Conservation (phyloP, 2,888 invertebrate genomes). For the Diabrotica balteata region DNA sequence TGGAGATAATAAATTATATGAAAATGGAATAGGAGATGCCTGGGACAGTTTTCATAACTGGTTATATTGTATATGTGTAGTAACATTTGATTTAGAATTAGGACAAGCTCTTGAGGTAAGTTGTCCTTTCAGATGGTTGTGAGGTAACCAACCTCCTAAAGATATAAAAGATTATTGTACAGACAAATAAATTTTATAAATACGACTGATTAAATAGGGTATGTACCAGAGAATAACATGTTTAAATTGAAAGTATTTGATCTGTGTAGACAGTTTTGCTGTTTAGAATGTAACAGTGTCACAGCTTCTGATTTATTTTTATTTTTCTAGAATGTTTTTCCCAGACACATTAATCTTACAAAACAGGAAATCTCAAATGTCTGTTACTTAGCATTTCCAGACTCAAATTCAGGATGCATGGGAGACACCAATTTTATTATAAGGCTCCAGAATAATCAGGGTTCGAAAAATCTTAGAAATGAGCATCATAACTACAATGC, state of each 20-base stretch:
- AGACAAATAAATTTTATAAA: background rate
- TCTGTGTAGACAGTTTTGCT: background rate
- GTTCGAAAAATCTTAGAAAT: slow-evolving; percentile 62
- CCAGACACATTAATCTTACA: slow-evolving; percentile 76
- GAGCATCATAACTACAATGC: slow-evolving; percentile 76
- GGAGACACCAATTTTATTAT: slow-evolving; percentile 98
- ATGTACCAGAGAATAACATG: background rate
- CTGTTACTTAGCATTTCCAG: slow-evolving; percentile 98
- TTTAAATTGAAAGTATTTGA: background rate
- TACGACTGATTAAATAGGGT: background rate
- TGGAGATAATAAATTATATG: slow-evolving; percentile 39
- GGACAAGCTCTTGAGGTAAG: slow-evolving; percentile 96
- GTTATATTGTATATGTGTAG: slow-evolving; percentile 97
- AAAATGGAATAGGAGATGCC: slow-evolving; percentile 44
- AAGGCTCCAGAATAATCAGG: slow-evolving; percentile 77
- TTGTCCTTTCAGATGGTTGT: slow-evolving; percentile 2
- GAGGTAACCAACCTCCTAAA: slow-evolving; percentile 9
- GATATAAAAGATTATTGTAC: background rate
- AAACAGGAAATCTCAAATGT: slow-evolving; percentile 92
- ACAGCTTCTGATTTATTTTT: no score
- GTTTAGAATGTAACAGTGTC: no score
- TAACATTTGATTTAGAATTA: slow-evolving; percentile 97
- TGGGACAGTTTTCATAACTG: slow-evolving; percentile 89
- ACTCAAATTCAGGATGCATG: slow-evolving; percentile 99
- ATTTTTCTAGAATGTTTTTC: slow-evolving; percentile 75